A percentile compares a stretch with the other conserved stretches of the same genome.
Conservation (phyloP, 1,140 invertebrate genomes). For the Bombus affinis region DNA sequence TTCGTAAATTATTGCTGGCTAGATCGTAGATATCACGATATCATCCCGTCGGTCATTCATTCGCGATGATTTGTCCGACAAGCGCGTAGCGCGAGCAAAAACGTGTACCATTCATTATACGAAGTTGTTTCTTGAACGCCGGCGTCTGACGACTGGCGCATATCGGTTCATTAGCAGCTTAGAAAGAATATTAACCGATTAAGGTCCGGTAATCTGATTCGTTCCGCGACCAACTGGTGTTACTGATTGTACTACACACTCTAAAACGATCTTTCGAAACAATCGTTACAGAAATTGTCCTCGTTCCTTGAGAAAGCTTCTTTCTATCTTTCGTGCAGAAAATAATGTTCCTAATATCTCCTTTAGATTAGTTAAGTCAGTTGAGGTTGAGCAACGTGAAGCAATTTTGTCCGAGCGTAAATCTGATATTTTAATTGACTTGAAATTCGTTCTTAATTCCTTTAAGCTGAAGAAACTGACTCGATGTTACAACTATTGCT, state of each 20-base stretch:
- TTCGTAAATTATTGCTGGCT: conserved; percentile 42
- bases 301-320: no score
- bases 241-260: background rate
- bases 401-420: no score
- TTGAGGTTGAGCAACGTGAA: no score
- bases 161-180: conserved; percentile 56
- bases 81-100: conserved; percentile 33
- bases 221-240: conserved; percentile 4
- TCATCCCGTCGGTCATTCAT: conserved; percentile 24
- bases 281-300: background rate
- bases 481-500: no score
- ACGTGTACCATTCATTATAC: conserved; percentile 53
- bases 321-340: no score
- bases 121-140: conserved; percentile 30
- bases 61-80: conserved; percentile 39
- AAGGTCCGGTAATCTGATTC: conserved; percentile 26
- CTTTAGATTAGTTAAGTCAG: no score
- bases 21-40: conserved; percentile 41
- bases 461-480: no score
- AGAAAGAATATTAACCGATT: conserved; percentile 44
- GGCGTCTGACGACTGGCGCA: conserved; percentile 53
- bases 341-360: no score
- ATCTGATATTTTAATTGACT: no score
- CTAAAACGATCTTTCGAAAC: background rate
- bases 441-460: no score